phyloP scores from a whole-genome alignment of 1,140 invertebrate genomes.

The Pemphigus obesinymphae region DNA sequence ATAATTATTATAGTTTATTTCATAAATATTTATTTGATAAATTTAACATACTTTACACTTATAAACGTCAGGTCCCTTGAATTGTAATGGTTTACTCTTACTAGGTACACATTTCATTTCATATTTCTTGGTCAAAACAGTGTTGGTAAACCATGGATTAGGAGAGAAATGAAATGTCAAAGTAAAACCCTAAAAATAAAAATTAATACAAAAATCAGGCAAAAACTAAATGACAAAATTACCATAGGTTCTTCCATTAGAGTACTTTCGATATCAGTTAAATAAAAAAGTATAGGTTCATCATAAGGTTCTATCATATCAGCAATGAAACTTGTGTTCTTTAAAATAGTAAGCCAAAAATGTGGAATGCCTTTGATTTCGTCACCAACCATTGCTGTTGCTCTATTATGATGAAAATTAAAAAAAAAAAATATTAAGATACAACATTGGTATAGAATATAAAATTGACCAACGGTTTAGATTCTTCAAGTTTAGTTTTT shows the following conservation, averaged over 20 bases:
- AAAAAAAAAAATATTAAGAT: slow-evolving; percentile 19
- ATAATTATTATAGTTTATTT: background rate
- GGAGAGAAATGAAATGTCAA: slow-evolving; percentile 90
- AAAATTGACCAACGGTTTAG: slow-evolving; percentile 13
- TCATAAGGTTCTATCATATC: slow-evolving; percentile 94
- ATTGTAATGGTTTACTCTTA: slow-evolving; percentile 85
- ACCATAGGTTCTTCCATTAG: slow-evolving; percentile 70
- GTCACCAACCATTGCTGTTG: slow-evolving; percentile 48
- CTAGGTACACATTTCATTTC: slow-evolving; percentile 88
- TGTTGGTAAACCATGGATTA: slow-evolving; percentile 94
- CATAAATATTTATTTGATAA: slow-evolving; percentile 38
- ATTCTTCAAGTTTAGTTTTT: slow-evolving; percentile 52
- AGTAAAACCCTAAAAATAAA: slow-evolving; percentile 68
- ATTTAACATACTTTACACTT: slow-evolving; percentile 73
- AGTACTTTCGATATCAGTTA: slow-evolving; percentile 83
- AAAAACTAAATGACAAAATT: slow-evolving; percentile 43
- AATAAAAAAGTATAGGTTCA: slow-evolving; percentile 87
- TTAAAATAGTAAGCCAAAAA: slow-evolving; percentile 96
- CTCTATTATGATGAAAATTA: background rate
- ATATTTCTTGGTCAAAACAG: slow-evolving; percentile 90
- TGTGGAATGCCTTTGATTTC: slow-evolving; percentile 85
- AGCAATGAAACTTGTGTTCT: slow-evolving; percentile 83
- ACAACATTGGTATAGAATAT: background rate
- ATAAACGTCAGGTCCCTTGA: slow-evolving; percentile 96
- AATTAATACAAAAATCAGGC: too few relatives aligned